phyloP scores from a whole-genome alignment of 2,888 invertebrate genomes.

The Thelaira solivaga region DNA sequence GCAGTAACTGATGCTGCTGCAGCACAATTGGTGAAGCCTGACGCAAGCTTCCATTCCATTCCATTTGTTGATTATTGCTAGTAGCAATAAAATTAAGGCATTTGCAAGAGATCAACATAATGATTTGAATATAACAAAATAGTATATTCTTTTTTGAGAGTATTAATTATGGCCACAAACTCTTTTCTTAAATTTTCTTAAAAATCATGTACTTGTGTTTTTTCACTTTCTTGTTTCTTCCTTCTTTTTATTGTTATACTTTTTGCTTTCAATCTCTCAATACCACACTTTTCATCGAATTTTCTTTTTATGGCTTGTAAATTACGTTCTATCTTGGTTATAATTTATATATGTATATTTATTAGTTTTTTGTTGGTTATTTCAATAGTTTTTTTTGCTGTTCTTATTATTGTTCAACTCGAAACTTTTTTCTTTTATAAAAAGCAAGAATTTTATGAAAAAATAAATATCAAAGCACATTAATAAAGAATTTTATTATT shows the following conservation, averaged over 20 bases:
- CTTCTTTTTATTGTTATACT: conserved; percentile 15
- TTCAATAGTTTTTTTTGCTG: not conserved
- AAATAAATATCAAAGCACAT: conserved; percentile 14
- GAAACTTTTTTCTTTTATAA: conserved; percentile 60
- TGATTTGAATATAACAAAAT: no score
- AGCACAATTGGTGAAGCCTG: conserved; percentile 1
- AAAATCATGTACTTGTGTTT: conserved; percentile 41
- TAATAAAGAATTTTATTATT: conserved; percentile 15
- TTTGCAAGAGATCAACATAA: conserved; percentile 81
- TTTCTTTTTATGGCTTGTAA: conserved; percentile 45
- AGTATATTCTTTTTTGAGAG: conserved; percentile 39
- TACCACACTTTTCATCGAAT: conserved; percentile 37
- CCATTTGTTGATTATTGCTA: conserved; percentile 63
- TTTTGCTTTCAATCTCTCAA: conserved; percentile 16
- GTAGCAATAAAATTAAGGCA: conserved; percentile 81
- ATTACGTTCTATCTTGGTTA: conserved; percentile 58
- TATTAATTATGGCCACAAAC: conserved; percentile 56
- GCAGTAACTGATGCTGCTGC: conserved; percentile 44
- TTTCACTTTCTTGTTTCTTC: conserved; percentile 13
- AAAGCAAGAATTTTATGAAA: conserved; percentile 34
- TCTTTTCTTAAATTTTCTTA: conserved; percentile 26
- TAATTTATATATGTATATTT: conserved; percentile 33
- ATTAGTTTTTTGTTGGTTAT: conserved; percentile 32
- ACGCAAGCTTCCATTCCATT: no score
- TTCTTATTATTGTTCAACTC: conserved; percentile 15